phyloP scores from a whole-genome alignment of 2,888 invertebrate species.

The Girardia tigrina region DNA sequence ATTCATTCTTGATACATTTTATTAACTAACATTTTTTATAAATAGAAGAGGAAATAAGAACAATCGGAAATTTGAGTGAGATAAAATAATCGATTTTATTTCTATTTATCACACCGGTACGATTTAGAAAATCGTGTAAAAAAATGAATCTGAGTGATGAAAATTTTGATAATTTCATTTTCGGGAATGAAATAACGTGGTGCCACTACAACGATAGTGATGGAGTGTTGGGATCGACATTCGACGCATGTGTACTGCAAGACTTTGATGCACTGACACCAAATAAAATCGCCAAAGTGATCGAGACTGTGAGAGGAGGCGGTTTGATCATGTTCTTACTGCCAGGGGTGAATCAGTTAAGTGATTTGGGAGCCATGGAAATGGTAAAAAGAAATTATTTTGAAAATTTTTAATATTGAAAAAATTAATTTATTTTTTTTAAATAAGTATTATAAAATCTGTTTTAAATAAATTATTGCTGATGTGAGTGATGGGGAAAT shows the following conservation, averaged over 20 bases:
- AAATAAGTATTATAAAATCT: too few relatives aligned
- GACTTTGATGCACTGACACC: constrained; percentile 95
- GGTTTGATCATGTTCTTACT: constrained; percentile 70
- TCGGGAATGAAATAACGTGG: not conserved
- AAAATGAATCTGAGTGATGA: not conserved
- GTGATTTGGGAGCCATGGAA: constrained; percentile 80
- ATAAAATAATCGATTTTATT: too few relatives aligned
- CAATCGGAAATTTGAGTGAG: constrained; percentile 2
- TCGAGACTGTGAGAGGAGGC: constrained; percentile 97
- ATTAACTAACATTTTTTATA: too few relatives aligned
- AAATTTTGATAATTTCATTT: not conserved
- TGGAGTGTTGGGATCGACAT: not conserved
- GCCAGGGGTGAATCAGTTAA: constrained; percentile 57
- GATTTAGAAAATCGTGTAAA: not conserved
- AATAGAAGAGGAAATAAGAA: not conserved
- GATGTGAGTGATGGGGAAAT: too few relatives aligned
- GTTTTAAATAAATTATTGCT: too few relatives aligned
- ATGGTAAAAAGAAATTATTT: constrained; percentile 57
- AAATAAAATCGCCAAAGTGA: constrained; percentile 80
- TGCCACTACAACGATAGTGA: not conserved
- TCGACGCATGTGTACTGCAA: constrained; percentile 53
- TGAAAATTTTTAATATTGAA: not conserved
- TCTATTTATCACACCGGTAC: not conserved
- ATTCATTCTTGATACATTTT: too few relatives aligned
- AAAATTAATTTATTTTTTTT: too few relatives aligned